phyloP scores from a whole-genome alignment of 2,797 vertebrate species.

The Alfaro cultratus region DNA sequence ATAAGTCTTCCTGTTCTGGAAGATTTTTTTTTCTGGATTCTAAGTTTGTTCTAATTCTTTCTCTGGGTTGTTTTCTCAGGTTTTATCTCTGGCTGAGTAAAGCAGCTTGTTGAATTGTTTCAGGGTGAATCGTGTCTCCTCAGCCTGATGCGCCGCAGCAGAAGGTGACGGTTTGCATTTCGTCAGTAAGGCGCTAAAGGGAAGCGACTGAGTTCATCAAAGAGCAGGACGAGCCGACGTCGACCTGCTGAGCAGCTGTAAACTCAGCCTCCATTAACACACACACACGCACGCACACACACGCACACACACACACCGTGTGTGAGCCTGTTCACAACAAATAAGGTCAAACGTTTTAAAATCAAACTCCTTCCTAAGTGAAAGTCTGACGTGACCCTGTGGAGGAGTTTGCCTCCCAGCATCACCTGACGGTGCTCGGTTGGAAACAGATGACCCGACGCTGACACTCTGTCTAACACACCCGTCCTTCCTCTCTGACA shows the following conservation, averaged over 20 bases:
- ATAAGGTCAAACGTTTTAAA: neutral
- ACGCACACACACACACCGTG: neutral
- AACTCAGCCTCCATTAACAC: slow-evolving; percentile 23
- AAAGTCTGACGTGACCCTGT: neutral
- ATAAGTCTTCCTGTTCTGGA: too few relatives aligned
- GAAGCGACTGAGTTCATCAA: slow-evolving; percentile 74
- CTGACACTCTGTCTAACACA: slow-evolving; percentile 17
- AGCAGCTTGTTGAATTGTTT: too few relatives aligned
- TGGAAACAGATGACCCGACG: slow-evolving; percentile 29
- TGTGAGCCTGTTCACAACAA: slow-evolving; percentile 11
- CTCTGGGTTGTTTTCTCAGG: too few relatives aligned
- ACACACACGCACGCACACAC: too few relatives aligned
- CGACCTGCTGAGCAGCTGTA: slow-evolving; percentile 69
- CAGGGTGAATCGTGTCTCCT: too few relatives aligned
- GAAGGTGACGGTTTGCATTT: slow-evolving; percentile 41
- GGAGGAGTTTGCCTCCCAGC: neutral
- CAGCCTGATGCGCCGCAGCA: neutral
- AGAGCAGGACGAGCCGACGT: slow-evolving; percentile 69
- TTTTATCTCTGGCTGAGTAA: too few relatives aligned
- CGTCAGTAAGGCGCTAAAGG: slow-evolving; percentile 67
- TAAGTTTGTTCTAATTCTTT: too few relatives aligned
- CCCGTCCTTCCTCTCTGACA: slow-evolving; percentile 19
- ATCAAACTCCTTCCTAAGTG: neutral
- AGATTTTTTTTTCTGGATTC: too few relatives aligned
- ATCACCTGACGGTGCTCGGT: slow-evolving; percentile 1